phyloP scores from a whole-genome alignment of 2,888 invertebrate species.

The Bedellia somnulentella region DNA sequence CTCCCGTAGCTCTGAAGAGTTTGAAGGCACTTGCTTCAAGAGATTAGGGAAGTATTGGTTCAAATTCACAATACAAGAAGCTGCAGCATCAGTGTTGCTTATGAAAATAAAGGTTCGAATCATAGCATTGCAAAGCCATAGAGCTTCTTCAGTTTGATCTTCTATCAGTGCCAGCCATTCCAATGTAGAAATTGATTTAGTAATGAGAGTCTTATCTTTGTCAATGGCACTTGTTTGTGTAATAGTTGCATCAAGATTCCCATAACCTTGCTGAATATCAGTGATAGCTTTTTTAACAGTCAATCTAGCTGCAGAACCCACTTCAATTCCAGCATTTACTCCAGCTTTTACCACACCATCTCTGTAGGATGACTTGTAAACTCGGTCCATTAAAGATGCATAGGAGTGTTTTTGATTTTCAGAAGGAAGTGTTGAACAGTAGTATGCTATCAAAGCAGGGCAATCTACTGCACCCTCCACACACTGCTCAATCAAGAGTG shows the following conservation, averaged over 20 bases:
- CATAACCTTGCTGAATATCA: constrained; percentile 46
- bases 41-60: constrained; percentile 38
- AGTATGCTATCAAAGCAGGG: constrained; percentile 80
- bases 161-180: constrained; percentile 86
- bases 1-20: constrained; percentile 67
- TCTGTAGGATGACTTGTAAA: constrained; percentile 67
- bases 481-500: constrained; percentile 64
- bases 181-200: constrained; percentile 59
- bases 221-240: constrained; percentile 67
- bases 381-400: constrained; percentile 68
- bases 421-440: constrained; percentile 76
- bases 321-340: constrained; percentile 74
- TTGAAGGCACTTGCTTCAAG: constrained; percentile 32
- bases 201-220: constrained; percentile 41
- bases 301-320: constrained; percentile 80
- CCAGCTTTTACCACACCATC: constrained; percentile 71
- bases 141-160: constrained; percentile 76
- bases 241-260: constrained; percentile 57
- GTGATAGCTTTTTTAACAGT: constrained; percentile 75
- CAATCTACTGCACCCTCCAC: constrained; percentile 62
- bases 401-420: constrained; percentile 57
- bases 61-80: constrained; percentile 63
- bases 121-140: constrained; percentile 87
- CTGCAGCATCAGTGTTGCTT: constrained; percentile 81
- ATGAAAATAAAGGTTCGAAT: constrained; percentile 82